Evolutionary conservation across 2,797 vertebrate species (phyloP).

Genomic region (Anolis apletophallus): DNA sequence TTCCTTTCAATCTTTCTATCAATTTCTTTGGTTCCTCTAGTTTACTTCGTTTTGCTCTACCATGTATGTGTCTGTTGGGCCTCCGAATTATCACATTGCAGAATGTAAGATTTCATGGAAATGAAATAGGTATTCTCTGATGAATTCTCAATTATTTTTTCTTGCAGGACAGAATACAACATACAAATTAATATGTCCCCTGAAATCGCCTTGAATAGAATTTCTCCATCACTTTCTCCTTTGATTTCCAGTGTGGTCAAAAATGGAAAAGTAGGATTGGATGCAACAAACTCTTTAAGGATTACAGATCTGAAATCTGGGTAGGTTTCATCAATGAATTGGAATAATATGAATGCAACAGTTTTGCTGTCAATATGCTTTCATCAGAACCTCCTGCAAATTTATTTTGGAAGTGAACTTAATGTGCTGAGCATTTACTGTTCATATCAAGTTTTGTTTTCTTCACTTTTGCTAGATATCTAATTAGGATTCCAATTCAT

Average conservation of each 20-base stretch:
- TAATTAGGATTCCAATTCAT: constrained; percentile 11
- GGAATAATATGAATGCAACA: constrained; percentile 25
- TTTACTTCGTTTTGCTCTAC: background rate
- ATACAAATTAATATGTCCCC: constrained; percentile 86
- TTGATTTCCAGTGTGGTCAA: constrained; percentile 92
- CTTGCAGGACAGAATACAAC: constrained; percentile 61
- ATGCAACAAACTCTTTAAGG: constrained; percentile 93
- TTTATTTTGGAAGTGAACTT: constrained; percentile 34
- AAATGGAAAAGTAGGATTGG: constrained; percentile 94
- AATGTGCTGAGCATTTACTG: constrained; percentile 24
- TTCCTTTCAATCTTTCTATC: background rate
- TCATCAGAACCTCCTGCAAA: constrained; percentile 4
- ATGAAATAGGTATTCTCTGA: background rate
- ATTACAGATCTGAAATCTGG: constrained; percentile 98
- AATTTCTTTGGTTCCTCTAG: background rate
- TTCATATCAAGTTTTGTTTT: constrained; percentile 25
- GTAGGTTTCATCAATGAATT: constrained; percentile 77
- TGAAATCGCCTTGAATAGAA: constrained; percentile 93
- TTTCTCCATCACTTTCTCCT: constrained; percentile 91
- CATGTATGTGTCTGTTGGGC: background rate
- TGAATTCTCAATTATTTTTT: constrained; percentile 14
- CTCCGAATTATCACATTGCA: background rate
- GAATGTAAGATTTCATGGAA: background rate
- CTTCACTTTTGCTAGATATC: background rate
- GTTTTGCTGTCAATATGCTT: constrained; percentile 40